A percentile compares a stretch with the other conserved stretches of the same genome.
Conservation (phyloP, 2,797 vertebrate genomes). For the Morus bassanus region DNA sequence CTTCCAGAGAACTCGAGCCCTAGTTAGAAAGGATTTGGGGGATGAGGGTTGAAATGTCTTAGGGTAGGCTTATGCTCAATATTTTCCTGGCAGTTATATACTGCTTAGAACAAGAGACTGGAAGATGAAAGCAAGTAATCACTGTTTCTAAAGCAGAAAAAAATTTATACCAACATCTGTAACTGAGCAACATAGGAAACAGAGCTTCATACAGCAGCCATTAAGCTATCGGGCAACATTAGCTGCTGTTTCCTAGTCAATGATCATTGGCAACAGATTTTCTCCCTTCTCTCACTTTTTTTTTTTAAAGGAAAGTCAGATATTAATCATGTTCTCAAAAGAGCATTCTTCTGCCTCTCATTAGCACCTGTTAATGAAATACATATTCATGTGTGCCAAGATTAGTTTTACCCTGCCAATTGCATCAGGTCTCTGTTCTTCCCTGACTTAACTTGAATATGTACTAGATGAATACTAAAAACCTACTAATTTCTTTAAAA, state of each 20-base stretch:
- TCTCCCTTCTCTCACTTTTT: neutral
- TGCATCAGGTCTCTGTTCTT: neutral
- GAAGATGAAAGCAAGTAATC: neutral
- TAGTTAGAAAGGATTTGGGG: neutral
- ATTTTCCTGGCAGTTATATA: neutral
- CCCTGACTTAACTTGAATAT: neutral
- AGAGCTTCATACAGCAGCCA: neutral
- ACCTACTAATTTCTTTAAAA: neutral
- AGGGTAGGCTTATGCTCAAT: neutral
- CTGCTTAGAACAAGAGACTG: neutral
- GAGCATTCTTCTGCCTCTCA: neutral
- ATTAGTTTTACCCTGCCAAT: neutral
- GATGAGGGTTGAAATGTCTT: neutral
- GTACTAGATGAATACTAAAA: neutral
- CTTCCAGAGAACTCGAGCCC: neutral
- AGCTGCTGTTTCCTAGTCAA: neutral
- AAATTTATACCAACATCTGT: neutral
- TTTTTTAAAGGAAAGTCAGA: neutral
- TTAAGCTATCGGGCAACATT: neutral
- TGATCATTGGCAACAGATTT: neutral
- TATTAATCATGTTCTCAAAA: neutral
- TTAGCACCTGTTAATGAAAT: neutral
- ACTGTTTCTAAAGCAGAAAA: neutral
- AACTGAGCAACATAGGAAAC: neutral
- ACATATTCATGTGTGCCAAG: neutral